Percentiles rank a stretch among this genome's conserved stretches.
phyloP scores from a whole-genome alignment of 2,797 vertebrate species.

The Poeciliopsis gracilis region DNA sequence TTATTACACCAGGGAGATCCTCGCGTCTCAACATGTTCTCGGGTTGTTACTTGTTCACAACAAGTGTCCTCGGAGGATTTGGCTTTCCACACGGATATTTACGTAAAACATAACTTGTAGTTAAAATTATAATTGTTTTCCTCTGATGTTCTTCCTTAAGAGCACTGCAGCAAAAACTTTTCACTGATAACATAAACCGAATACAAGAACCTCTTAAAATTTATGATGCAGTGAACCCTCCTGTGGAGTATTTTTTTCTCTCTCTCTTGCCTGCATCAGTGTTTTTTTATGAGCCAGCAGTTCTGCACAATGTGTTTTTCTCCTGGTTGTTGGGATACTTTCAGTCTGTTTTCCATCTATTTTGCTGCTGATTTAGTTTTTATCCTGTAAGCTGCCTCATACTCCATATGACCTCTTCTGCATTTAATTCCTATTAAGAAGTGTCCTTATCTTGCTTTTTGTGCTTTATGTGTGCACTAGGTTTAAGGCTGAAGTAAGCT shows the following conservation, averaged over 20 bases:
- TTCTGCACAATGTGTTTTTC: background rate
- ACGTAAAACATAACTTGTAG: background rate
- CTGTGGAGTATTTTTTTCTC: background rate
- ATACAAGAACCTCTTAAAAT: too few species aligned
- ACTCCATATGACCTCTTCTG: conserved; percentile 24
- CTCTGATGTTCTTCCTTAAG: background rate
- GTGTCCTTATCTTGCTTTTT: conserved; percentile 43
- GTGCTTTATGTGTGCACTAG: conserved; percentile 40
- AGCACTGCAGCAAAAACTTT: background rate
- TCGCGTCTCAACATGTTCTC: conserved; percentile 47
- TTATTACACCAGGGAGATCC: conserved; percentile 23
- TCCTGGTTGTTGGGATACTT: conserved; percentile 2
- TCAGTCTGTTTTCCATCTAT: conserved; percentile 7
- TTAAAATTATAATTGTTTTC: background rate
- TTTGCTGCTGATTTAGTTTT: conserved; percentile 16
- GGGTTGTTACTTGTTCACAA: conserved; percentile 26
- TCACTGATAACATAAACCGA: background rate
- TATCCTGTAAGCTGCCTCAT: background rate
- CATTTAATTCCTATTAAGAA: conserved; percentile 50
- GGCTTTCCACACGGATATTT: conserved; percentile 13
- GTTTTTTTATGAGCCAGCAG: background rate
- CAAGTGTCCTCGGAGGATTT: conserved; percentile 25
- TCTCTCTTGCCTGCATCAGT: background rate
- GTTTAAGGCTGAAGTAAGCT: conserved; percentile 17
- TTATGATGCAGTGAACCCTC: background rate